phyloP scores from a whole-genome alignment of 1,140 invertebrate species.

The Uloborus diversus region DNA sequence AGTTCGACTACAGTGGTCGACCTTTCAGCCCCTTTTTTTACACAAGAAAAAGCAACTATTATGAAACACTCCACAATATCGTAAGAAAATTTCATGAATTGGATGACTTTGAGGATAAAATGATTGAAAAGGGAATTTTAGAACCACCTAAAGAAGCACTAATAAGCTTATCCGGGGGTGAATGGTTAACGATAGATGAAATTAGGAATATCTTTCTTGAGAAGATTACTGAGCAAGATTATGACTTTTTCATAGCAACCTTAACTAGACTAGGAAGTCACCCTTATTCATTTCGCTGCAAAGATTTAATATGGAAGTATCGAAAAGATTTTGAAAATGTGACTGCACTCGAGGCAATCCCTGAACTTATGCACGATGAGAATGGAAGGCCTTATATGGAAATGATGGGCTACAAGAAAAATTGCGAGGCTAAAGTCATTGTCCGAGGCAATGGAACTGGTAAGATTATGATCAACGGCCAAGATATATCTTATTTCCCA shows the following conservation, averaged over 20 bases:
- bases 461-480: slow-evolving; percentile 81
- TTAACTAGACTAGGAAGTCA: slow-evolving; percentile 77
- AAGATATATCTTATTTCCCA: slow-evolving; percentile 76
- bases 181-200: slow-evolving; percentile 76
- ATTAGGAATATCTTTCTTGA: slow-evolving; percentile 78
- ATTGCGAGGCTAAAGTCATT: slow-evolving; percentile 74
- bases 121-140: slow-evolving; percentile 70
- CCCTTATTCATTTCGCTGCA: slow-evolving; percentile 72
- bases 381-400: slow-evolving; percentile 75
- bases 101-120: slow-evolving; percentile 75
- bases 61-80: slow-evolving; percentile 70
- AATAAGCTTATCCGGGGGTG: slow-evolving; percentile 67
- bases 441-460: slow-evolving; percentile 81
- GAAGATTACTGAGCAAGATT: slow-evolving; percentile 75
- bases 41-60: slow-evolving; percentile 84
- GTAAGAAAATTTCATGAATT: slow-evolving; percentile 73
- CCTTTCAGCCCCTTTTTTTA: slow-evolving; percentile 92
- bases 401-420: slow-evolving; percentile 75
- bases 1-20: slow-evolving; percentile 88
- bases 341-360: slow-evolving; percentile 66
- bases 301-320: slow-evolving; percentile 78
- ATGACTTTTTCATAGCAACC: slow-evolving; percentile 76
- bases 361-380: slow-evolving; percentile 73
- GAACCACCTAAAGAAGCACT: slow-evolving; percentile 64
- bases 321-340: slow-evolving; percentile 70